These are phyloP conservation scores for Octomys mimax DNA, from an alignment of 2,797 vertebrate genomes.

Conservation along the genomic window DNA sequence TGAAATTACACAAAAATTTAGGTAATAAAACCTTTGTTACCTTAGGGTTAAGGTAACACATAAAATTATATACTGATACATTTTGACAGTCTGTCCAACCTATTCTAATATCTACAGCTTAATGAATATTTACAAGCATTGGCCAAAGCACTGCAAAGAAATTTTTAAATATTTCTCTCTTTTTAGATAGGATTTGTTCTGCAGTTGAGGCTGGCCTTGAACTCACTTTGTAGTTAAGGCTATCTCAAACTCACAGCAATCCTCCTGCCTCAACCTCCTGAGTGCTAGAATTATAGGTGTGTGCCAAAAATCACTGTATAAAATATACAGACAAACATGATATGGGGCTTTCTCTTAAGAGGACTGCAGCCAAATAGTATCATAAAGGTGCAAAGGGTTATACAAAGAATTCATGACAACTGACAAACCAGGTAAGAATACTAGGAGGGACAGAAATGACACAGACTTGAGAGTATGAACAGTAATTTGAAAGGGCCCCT, in stretches of 20 bases:
- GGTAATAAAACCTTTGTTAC: too few species aligned
- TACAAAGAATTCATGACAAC: constrained; percentile 22
- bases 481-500: neutral
- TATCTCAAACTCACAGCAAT: neutral
- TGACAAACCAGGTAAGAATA: neutral
- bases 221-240: neutral
- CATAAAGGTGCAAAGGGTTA: neutral
- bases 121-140: constrained; percentile 4
- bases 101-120: neutral
- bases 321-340: neutral
- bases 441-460: neutral
- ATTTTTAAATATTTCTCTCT: neutral
- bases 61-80: neutral
- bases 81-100: neutral
- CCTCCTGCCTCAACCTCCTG: neutral
- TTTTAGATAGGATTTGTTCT: neutral
- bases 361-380: neutral
- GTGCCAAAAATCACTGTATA: neutral
- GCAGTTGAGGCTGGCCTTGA: neutral
- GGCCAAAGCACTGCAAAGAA: neutral
- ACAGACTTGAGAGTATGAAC: neutral
- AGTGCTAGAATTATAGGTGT: neutral
- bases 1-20: constrained; percentile 17
- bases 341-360: neutral
- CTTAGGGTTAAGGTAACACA: neutral